Conservation (phyloP, 2,797 vertebrate species). For the Rallus crepitans region DNA sequence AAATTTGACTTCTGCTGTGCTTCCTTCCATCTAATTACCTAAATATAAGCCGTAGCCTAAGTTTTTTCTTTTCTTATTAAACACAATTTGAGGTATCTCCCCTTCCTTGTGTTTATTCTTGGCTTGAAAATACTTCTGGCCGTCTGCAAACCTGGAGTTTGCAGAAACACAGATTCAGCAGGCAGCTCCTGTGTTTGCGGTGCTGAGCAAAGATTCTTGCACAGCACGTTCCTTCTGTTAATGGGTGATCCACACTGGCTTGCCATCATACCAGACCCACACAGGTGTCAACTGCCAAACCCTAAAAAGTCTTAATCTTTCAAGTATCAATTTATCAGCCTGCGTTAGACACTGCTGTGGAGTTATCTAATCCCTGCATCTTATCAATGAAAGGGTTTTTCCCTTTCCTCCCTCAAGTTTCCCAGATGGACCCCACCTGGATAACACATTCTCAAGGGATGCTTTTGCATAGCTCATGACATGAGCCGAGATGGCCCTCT, state of each 20-base stretch:
- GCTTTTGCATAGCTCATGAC: rapidly evolving
- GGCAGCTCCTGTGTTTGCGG: neutral
- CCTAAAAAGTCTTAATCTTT: neutral
- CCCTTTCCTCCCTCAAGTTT: neutral
- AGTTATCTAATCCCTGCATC: neutral
- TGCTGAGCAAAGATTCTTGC: neutral
- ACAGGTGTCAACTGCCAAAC: neutral
- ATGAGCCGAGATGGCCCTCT: neutral
- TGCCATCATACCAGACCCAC: rapidly evolving
- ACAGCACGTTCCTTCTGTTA: neutral
- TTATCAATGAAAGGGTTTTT: neutral
- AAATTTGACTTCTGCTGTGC: neutral
- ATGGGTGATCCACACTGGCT: neutral
- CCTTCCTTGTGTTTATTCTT: neutral
- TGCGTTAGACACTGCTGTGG: neutral
- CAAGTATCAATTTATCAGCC: neutral
- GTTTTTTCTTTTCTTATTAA: neutral
- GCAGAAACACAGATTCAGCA: neutral
- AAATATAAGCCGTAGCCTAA: neutral
- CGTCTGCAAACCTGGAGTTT: neutral
- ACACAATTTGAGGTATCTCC: neutral
- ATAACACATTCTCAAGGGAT: rapidly evolving
- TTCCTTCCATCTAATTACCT: neutral
- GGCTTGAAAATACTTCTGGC: neutral
- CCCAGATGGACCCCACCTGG: rapidly evolving